phyloP scores from a whole-genome alignment of 2,113 vertebrate genomes.

The Jaculus jaculus region DNA sequence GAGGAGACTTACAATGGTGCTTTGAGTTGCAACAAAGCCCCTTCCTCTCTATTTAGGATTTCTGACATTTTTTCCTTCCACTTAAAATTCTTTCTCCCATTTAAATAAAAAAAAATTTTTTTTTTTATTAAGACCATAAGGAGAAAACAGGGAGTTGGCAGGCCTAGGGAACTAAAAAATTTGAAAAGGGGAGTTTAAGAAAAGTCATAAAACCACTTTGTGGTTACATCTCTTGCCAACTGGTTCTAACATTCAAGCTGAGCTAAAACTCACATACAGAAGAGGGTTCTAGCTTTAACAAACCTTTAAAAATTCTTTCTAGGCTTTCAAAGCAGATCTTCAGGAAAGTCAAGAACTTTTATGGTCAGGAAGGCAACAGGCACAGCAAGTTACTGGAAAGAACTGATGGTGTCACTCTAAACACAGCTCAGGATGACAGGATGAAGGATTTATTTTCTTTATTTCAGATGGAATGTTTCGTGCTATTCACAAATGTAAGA shows the following conservation, averaged over 20 bases:
- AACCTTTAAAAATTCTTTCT: conserved; percentile 44
- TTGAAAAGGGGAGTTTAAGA: conserved; percentile 41
- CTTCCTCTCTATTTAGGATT: conserved; percentile 62
- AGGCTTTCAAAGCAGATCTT: conserved; percentile 14
- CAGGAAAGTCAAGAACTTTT: conserved; percentile 29
- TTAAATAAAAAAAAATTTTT: conserved; percentile 24
- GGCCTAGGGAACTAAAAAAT: conserved; percentile 44
- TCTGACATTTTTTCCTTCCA: conserved; percentile 54
- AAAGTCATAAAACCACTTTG: conserved; percentile 57
- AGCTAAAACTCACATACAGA: conserved; percentile 38
- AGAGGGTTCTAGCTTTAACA: conserved; percentile 47
- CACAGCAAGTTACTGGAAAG: background rate
- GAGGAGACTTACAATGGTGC: conserved; percentile 59
- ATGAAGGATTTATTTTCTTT: background rate
- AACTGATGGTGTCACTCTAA: background rate
- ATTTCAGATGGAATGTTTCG: conserved; percentile 44
- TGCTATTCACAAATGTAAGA: conserved; percentile 37
- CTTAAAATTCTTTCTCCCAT: conserved; percentile 71
- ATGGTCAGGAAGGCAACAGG: conserved; percentile 17
- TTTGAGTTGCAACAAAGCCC: conserved; percentile 67
- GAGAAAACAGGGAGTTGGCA: conserved; percentile 36
- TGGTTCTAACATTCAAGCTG: conserved; percentile 49
- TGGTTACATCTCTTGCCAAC: conserved; percentile 61
- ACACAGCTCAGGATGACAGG: background rate
- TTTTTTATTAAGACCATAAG: conserved; percentile 49